Conservation (phyloP, 2,113 vertebrate genomes). For the Columbina picui region DNA sequence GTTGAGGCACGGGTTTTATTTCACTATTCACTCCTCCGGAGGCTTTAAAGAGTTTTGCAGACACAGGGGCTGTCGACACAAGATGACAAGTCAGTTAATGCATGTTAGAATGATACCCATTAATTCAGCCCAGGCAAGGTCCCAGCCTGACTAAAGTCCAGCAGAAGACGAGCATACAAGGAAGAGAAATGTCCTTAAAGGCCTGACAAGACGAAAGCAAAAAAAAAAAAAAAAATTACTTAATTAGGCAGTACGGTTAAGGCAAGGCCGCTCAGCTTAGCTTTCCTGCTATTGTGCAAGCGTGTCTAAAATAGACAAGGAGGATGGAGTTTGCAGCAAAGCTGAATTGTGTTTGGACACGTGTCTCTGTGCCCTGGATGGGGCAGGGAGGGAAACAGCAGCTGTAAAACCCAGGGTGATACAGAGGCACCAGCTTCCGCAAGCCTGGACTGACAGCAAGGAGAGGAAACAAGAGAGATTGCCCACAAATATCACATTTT, state of each 20-base stretch:
- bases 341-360: background rate
- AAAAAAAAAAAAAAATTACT: background rate
- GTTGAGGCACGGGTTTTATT: background rate
- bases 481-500: background rate
- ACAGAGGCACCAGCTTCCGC: background rate
- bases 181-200: background rate
- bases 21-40: background rate
- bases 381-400: background rate
- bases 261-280: background rate
- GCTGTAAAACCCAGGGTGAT: background rate
- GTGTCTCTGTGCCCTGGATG: background rate
- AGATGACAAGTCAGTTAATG: background rate
- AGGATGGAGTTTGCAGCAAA: background rate
- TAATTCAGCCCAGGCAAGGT: fast-evolving
- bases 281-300: background rate
- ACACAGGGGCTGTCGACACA: background rate
- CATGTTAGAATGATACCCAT: background rate
- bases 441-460: background rate
- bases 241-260: background rate
- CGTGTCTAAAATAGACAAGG: background rate
- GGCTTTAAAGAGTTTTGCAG: background rate
- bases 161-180: background rate
- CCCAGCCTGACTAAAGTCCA: background rate
- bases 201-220: background rate
- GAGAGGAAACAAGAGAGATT: background rate